Percentiles rank a stretch among this genome's conserved stretches.
phyloP scores from a whole-genome alignment of 53 echinoderm and acorn worm species.

The Holothuria scabra region DNA sequence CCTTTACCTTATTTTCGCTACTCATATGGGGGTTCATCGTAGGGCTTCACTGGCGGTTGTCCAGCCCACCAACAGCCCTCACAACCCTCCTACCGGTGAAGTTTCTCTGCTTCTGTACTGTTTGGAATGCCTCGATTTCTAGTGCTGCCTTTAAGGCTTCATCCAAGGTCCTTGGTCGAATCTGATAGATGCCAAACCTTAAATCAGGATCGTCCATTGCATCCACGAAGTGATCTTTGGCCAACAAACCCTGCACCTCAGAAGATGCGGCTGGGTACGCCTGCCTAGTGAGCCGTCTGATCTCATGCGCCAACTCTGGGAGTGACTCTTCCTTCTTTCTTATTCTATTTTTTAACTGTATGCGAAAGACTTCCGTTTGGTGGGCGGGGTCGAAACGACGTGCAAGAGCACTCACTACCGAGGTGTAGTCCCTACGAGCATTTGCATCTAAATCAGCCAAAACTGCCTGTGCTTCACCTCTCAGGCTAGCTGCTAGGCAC shows the following conservation, averaged over 20 bases:
- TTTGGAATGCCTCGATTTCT: slow-evolving; percentile 45
- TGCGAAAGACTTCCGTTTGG: slow-evolving; percentile 41
- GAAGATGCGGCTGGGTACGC: slow-evolving; percentile 54
- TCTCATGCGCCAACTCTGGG: slow-evolving; percentile 51
- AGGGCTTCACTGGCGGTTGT: too few species aligned
- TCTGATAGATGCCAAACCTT: slow-evolving; percentile 51
- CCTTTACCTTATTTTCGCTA: too few species aligned
- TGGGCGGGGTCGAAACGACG: slow-evolving; percentile 36
- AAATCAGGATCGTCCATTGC: slow-evolving; percentile 58
- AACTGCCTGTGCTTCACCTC: slow-evolving; percentile 34
- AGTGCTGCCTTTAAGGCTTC: slow-evolving; percentile 47
- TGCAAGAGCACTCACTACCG: slow-evolving; percentile 1
- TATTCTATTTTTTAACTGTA: slow-evolving; percentile 26
- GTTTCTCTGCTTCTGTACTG: slow-evolving; percentile 26
- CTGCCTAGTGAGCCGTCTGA: slow-evolving; percentile 40
- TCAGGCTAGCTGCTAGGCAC: slow-evolving; percentile 48
- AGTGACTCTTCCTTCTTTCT: slow-evolving; percentile 31
- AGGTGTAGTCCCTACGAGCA: background rate
- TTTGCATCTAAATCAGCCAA: slow-evolving; percentile 9
- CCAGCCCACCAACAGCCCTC: too few species aligned
- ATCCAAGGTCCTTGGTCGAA: slow-evolving; percentile 30
- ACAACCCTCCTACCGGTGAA: too few species aligned
- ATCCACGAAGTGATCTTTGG: slow-evolving; percentile 63
- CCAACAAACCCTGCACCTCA: slow-evolving; percentile 44
- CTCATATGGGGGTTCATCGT: too few species aligned